Evolutionary conservation across 2,888 invertebrate species (phyloP), one percentile per base, ranked within the genome.

Genomic region (Selenia dentaria): DNA sequence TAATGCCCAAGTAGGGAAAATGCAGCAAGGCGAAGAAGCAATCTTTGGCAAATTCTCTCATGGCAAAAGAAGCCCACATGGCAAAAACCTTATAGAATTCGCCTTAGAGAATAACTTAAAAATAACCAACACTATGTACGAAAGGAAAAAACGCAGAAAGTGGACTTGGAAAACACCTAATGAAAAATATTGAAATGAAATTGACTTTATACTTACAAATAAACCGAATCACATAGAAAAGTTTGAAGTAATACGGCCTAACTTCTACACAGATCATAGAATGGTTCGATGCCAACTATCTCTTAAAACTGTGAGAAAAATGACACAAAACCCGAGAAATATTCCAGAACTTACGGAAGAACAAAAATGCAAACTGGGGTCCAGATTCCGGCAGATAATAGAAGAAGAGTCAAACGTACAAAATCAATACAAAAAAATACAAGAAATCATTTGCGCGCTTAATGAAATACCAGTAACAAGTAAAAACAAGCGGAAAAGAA

Each of bases 121-220:
- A 26, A n/a, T n/a, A n/a, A n/a, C n/a, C n/a, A n/a, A n/a, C n/a
- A n/a, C n/a, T n/a, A n/a, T n/a, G n/a, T n/a, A 26, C 6, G 8
- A 16, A 16, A 16, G 16, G 16, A 34, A 25, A 10, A 25, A 25
- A 26, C 14, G 14, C 3, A 25, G 10, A 16, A 14, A 26, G 8
- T 35, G 35, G 35, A 35, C 35, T 8, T 35, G 35, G 35, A n/a
- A 6, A 25, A 8, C 35, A 2, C 35, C 35, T 1, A 35, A 35
- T 10, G 35, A 11, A 1, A 25, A 16, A 10, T 5, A 26, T 5
- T 9, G 2, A 1, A 34, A 24, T 13, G 24, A 24, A 24, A 32
- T 32, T 6, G 32, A 32, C 9, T 34, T 13, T 10, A 26, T 35
- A 1, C 10, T 35, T 1, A 35, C 35, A 0, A 36, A 26, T 12